Percentiles rank a stretch among this genome's conserved stretches.
Evolutionary conservation across 2,888 invertebrate genomes (phyloP).

Genomic region (Creontiades dilutus): DNA sequence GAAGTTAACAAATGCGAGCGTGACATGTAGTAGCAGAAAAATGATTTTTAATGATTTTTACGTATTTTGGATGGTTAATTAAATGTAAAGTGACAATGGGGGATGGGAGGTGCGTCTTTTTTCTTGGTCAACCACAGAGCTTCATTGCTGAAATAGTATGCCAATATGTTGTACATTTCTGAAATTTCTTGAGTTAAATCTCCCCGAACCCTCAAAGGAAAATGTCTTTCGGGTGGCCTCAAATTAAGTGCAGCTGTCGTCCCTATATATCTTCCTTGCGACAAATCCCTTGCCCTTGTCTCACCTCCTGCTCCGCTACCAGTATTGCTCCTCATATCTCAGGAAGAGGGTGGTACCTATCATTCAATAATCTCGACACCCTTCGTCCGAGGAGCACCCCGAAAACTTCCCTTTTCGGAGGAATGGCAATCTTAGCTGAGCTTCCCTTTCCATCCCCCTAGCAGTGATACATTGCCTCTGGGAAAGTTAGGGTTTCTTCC

Average conservation of each 20-base stretch:
- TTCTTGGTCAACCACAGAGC: too few relatives aligned
- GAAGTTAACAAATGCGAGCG: too few relatives aligned
- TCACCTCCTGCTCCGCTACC: background rate
- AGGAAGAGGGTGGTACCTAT: constrained; percentile 61
- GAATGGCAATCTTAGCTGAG: constrained; percentile 64
- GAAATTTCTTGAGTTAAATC: too few relatives aligned
- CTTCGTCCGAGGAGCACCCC: constrained; percentile 46
- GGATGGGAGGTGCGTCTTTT: too few relatives aligned
- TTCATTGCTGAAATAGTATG: too few relatives aligned
- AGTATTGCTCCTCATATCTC: constrained; percentile 70
- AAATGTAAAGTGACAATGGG: too few relatives aligned
- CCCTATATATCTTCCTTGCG: constrained; percentile 69
- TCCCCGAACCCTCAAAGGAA: constrained; percentile 20
- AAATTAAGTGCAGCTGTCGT: constrained; percentile 69
- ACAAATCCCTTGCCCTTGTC: constrained; percentile 67
- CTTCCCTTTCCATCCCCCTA: constrained; percentile 39
- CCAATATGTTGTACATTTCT: too few relatives aligned
- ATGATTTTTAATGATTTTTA: too few relatives aligned
- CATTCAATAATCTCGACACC: constrained; percentile 71
- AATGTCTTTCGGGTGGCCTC: constrained; percentile 58
- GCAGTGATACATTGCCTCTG: constrained; percentile 61
- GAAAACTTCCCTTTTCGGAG: constrained; percentile 33
- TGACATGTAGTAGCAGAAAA: too few relatives aligned
- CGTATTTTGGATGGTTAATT: too few relatives aligned
- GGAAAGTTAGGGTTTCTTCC: constrained; percentile 17